Percentiles rank a stretch among this genome's conserved stretches.
Evolutionary conservation across 2,113 vertebrate species (phyloP).

Genomic region (Chascanopsetta lugubris): DNA sequence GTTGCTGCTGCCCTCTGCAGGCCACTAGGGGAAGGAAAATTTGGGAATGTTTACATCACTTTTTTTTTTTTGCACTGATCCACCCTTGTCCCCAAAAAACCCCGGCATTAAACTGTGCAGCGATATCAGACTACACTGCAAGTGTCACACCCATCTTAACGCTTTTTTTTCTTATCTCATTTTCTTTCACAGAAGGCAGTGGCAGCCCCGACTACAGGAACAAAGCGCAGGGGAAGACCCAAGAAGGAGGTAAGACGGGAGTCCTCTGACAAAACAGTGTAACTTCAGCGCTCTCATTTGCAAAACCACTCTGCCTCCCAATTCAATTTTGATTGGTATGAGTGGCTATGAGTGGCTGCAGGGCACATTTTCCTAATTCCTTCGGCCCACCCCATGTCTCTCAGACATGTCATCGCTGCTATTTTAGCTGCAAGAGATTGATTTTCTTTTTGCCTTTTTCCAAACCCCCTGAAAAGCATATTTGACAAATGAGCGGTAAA

Average conservation of each 20-base stretch:
- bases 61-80: background rate
- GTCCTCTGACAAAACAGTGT: background rate
- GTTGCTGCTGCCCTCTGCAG: slow-evolving; percentile 74
- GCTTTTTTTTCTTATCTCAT: background rate
- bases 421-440: no score
- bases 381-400: slow-evolving; percentile 16
- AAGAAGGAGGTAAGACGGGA: slow-evolving; percentile 92
- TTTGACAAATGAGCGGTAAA: background rate
- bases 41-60: slow-evolving; percentile 18
- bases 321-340: slow-evolving; percentile 59
- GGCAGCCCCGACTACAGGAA: slow-evolving; percentile 84
- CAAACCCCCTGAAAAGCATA: background rate
- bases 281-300: slow-evolving; percentile 15
- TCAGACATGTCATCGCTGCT: slow-evolving; percentile 32
- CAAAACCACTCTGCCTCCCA: slow-evolving; percentile 21
- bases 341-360: slow-evolving; percentile 47
- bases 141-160: background rate
- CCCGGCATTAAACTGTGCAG: background rate
- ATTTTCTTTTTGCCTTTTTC: background rate
- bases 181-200: slow-evolving; percentile 83
- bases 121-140: slow-evolving; percentile 4
- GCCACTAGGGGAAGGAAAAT: slow-evolving; percentile 15
- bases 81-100: background rate
- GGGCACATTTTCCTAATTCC: slow-evolving; percentile 54
- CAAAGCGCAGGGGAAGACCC: slow-evolving; percentile 92